These are phyloP conservation scores for Aradophagus sp. DNA, from an alignment of 1,140 invertebrate genomes.

Conservation along the genomic window DNA sequence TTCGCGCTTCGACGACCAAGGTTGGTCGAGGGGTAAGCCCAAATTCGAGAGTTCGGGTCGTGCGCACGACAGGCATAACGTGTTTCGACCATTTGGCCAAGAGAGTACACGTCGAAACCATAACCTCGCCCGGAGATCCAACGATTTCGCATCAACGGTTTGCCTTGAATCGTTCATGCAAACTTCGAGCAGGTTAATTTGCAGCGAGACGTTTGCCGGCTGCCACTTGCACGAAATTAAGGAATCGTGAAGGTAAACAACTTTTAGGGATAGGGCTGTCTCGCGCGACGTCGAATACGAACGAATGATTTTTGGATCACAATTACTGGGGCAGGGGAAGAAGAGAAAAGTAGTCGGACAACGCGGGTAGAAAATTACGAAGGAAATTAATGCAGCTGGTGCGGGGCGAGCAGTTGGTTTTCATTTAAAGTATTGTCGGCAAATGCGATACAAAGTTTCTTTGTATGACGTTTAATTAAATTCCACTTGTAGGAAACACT, in stretches of 20 bases:
- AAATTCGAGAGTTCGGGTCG: constrained; percentile 55
- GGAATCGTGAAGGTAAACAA: constrained; percentile 55
- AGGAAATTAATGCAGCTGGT: too few species aligned
- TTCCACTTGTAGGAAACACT: too few species aligned
- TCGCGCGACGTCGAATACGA: constrained; percentile 21
- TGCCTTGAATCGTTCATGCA: constrained; percentile 58
- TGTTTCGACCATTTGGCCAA: constrained; percentile 59
- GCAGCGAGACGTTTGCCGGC: constrained; percentile 53
- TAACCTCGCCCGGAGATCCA: constrained; percentile 56
- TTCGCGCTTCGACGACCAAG: constrained; percentile 52
- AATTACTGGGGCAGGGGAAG: too few species aligned
- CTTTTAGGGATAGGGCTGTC: constrained; percentile 32
- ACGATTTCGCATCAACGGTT: constrained; percentile 60
- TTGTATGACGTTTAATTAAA: too few species aligned
- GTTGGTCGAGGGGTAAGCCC: constrained; percentile 45
- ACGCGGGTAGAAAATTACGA: too few species aligned
- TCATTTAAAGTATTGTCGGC: too few species aligned
- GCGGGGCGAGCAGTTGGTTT: too few species aligned
- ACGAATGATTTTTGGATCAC: constrained; percentile 21
- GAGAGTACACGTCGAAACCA: constrained; percentile 62
- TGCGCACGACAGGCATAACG: constrained; percentile 59
- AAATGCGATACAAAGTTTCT: too few species aligned
- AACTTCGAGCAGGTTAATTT: constrained; percentile 60
- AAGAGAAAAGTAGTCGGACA: too few species aligned
- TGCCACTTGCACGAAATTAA: constrained; percentile 54